Evolutionary conservation across 2,888 invertebrate genomes (phyloP), one percentile per base, ranked within the genome.

Genomic region (Drosophila cognata): DNA sequence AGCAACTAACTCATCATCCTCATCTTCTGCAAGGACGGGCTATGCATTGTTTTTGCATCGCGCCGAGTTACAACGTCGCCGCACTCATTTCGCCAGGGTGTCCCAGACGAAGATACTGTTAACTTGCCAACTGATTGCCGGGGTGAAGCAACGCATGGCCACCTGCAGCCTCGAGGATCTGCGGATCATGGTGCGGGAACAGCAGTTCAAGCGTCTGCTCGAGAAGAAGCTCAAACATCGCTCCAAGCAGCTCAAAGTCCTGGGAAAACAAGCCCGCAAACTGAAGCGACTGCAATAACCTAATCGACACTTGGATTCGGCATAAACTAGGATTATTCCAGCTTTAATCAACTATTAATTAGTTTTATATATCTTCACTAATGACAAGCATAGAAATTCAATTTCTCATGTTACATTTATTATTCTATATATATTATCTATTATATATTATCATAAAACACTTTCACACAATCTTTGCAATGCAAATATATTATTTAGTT

Each of bases 41-140:
- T 86, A 90, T 68, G 89, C 90, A 4, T 21, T 87, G 21, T 88
- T 79, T 50, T 18, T 90, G 76, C 86, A 87, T 38, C 86, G 83
- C 7, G 57, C 73, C 28, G 90, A 88, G 51, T 25, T 87, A 53
- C 83, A 76, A 28, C 83, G 90, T 2, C 77, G 74, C 3, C 63
- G 64, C 18, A 10, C 21, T 3, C 77, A 75, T 2, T 79, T 52
- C 36, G 56, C 71, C n/a, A 66, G 65, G 2, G 56, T 81, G 2
- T 81, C 87, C 2, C 56, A 60, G 41, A 90, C 88, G 4, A 87
- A 87, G 38, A 76, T 90, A 1, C 71, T 46, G 6, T 3, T 87
- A 35, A 87, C 86, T 8, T 60, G 35, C 21, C 63, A 82, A 16
- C 50, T 87, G 25, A 90, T 87, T 31, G 60, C 69, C 59, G 61